Percentiles rank a stretch among this genome's conserved stretches.
Conservation (phyloP, 2,797 vertebrate species). For the Acipenser ruthenus region DNA sequence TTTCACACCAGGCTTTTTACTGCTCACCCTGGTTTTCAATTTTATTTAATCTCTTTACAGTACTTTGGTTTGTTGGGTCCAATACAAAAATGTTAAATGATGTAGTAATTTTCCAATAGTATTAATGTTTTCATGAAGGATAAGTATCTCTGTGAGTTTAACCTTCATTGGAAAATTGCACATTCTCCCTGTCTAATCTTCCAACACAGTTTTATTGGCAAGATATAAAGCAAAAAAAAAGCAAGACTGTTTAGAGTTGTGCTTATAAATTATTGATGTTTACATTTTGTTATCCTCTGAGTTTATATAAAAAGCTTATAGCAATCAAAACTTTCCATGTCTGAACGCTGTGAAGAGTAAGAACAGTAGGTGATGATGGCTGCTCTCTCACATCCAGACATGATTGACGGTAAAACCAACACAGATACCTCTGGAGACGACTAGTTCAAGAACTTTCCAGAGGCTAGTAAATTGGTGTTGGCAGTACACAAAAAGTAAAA, state of each 20-base stretch:
- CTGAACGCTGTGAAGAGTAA: constrained; percentile 43
- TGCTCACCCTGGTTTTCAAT: background rate
- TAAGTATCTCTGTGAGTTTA: constrained; percentile 10
- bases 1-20: background rate
- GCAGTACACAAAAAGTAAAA: constrained; percentile 73
- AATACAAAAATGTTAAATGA: background rate
- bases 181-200: constrained; percentile 24
- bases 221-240: constrained; percentile 20
- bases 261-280: constrained; percentile 37
- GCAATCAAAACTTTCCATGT: constrained; percentile 62
- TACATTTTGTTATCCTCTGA: constrained; percentile 33
- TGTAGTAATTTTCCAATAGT: background rate
- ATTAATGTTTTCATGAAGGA: constrained; percentile 12
- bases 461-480: constrained; percentile 71
- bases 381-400: constrained; percentile 54
- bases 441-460: constrained; percentile 66
- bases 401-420: constrained; percentile 72
- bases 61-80: background rate
- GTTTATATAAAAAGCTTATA: constrained; percentile 31
- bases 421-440: constrained; percentile 57
- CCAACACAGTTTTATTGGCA: constrained; percentile 24
- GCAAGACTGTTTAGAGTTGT: constrained; percentile 24
- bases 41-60: background rate
- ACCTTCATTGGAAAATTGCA: constrained; percentile 17
- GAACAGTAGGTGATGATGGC: constrained; percentile 62